Conservation (phyloP, 2,888 invertebrate genomes). For the Drosophila atripex region DNA sequence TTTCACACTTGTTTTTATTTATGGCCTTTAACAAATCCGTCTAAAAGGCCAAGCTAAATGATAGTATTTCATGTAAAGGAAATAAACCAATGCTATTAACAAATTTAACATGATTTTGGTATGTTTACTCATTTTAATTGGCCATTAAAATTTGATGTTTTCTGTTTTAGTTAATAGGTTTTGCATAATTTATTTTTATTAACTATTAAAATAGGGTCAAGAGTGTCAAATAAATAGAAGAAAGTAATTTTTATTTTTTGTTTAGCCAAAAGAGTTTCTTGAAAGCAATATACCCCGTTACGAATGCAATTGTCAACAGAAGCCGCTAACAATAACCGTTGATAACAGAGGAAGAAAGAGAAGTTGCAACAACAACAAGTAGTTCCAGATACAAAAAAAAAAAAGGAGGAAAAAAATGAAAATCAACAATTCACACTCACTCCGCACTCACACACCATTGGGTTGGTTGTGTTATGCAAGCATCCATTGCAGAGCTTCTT, state of each 20-base stretch:
- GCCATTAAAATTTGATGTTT: background rate
- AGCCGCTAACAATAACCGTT: conserved; percentile 41
- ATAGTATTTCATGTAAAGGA: background rate
- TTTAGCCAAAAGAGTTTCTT: background rate
- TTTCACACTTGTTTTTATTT: background rate
- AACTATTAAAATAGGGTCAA: background rate
- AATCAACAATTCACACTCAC: conserved; percentile 7
- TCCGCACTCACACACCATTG: conserved; percentile 7
- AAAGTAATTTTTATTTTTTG: background rate
- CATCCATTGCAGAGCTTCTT: conserved; percentile 63
- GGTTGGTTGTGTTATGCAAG: conserved; percentile 34
- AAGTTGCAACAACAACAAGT: conserved; percentile 39
- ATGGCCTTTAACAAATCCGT: too few relatives aligned
- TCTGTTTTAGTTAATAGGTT: background rate
- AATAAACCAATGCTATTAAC: background rate
- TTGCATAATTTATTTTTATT: background rate
- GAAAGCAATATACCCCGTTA: conserved; percentile 8
- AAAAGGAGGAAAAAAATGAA: background rate
- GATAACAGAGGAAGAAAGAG: conserved; percentile 24
- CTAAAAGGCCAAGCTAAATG: background rate
- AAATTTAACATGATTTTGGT: background rate
- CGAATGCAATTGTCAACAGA: conserved; percentile 31
- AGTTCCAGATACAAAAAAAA: background rate
- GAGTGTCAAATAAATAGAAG: background rate
- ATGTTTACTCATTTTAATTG: background rate